Base-by-base conservation (phyloP, 1,140 invertebrate genomes). In the Lepidurus couesii region DNA sequence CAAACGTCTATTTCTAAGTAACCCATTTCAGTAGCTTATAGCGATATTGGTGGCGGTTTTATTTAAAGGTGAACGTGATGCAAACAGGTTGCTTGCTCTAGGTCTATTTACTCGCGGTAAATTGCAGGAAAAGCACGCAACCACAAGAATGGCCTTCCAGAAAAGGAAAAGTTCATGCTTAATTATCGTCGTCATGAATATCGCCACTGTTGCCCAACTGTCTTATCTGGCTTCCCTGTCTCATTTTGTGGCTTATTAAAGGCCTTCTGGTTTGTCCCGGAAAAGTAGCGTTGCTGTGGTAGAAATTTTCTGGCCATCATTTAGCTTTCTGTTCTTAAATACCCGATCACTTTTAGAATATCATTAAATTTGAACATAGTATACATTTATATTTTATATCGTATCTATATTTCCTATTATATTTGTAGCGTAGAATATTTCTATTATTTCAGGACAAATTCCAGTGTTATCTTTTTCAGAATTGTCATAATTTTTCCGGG, bases 21-120 rank as follows among this genome's bases (percentile, higher is more conserved):
- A 65, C n/a, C 53, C n/a, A 65, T 65, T 65, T 65, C 53, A 65
- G 53, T 65, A 21, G 53, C 53, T n/a, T n/a, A 21, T 7, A 65
- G 53, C n/a, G 16, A 13, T 65, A n/a, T 65, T 21, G 21, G 13
- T 34, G 13, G 53, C 5, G 21, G 21, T 65, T 47, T 9, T 65
- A 21, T 13, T 65, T 13, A n/a, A 65, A 9, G 13, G 13, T 21
- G 16, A n/a, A 13, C 21, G 13, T 65, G n/a, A n/a, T n/a, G 53
- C 16, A 65, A 65, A 65, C 8, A 65, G 53, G 53, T 65, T 65
- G 53, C 10, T 65, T 65, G 53, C 53, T 65, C 8, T 65, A 13
- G 53, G 21, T 65, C 21, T 65, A 65, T 65, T 34, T 65, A 21
- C 53, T 65, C 53, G 53, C 53, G 53, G 53, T 21, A 65, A 65